Conservation (phyloP, 1,140 invertebrate species). For the Liolophura sinensis region DNA sequence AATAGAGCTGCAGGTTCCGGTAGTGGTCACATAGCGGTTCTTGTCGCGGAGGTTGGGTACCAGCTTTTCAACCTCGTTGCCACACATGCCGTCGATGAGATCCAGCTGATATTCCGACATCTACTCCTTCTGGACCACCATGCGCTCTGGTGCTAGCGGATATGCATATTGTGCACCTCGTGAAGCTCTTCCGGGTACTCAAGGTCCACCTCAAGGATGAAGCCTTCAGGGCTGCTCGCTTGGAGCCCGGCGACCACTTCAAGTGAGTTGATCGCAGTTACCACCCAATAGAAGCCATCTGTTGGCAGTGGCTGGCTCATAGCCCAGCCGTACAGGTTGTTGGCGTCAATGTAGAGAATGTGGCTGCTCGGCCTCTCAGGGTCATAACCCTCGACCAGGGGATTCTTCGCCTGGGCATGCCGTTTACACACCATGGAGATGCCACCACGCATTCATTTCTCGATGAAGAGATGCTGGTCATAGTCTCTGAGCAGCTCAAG, state of each 20-base stretch:
- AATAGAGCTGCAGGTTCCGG: slow-evolving; percentile 21
- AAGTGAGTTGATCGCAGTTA: background rate
- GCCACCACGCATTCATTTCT: slow-evolving; percentile 31
- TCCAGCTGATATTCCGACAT: slow-evolving; percentile 10
- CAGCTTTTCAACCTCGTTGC: slow-evolving; percentile 16
- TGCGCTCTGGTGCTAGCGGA: slow-evolving; percentile 57
- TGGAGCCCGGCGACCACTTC: background rate
- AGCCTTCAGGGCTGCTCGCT: slow-evolving; percentile 57
- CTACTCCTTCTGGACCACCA: slow-evolving; percentile 4
- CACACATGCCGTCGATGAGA: background rate
- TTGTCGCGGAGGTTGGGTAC: slow-evolving; percentile 23
- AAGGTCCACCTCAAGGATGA: slow-evolving; percentile 60
- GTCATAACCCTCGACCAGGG: slow-evolving; percentile 19
- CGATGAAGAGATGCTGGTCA: slow-evolving; percentile 35
- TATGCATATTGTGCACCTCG: slow-evolving; percentile 61
- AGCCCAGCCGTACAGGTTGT: slow-evolving; percentile 40
- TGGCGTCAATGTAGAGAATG: slow-evolving; percentile 36
- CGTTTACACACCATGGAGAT: slow-evolving; percentile 15
- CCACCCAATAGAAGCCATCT: slow-evolving; percentile 52
- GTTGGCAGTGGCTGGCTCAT: slow-evolving; percentile 26
- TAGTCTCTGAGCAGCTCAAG: slow-evolving; percentile 30
- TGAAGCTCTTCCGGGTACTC: slow-evolving; percentile 56
- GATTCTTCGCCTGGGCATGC: slow-evolving; percentile 26
- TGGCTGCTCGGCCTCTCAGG: slow-evolving; percentile 14
- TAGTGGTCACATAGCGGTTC: slow-evolving; percentile 27